These are phyloP conservation scores for Abscondita cerata DNA, from an alignment of 2,888 invertebrate genomes.

Conservation along the genomic window DNA sequence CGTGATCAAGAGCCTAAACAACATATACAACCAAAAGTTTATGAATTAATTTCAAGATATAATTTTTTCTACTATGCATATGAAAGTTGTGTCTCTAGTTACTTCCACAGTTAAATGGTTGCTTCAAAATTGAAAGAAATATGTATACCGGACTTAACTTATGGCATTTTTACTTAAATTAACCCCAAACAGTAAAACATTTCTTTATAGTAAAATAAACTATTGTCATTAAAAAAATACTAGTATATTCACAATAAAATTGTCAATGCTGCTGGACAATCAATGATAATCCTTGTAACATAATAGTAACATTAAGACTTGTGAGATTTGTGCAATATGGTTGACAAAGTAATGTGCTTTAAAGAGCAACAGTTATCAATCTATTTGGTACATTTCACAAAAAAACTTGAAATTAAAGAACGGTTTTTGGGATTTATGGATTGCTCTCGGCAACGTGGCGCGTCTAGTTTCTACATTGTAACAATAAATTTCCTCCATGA, in stretches of 20 bases:
- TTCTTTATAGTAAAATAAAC: conserved; percentile 2
- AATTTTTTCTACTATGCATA: no score
- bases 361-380: conserved; percentile 10
- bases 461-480: conserved; percentile 1
- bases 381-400: conserved; percentile 3
- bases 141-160: no score
- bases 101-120: no score
- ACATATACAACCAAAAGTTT: no score
- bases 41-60: no score
- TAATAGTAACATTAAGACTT: conserved; percentile 1
- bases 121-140: no score
- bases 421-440: conserved; percentile 10
- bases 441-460: conserved; percentile 6
- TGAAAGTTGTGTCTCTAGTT: no score
- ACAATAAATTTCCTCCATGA: not conserved
- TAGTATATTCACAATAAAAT: conserved; percentile 17
- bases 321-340: conserved; percentile 7
- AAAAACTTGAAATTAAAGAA: conserved; percentile 10
- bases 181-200: not conserved
- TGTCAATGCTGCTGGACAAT: not conserved
- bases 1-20: no score
- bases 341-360: conserved; percentile 10
- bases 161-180: not conserved
- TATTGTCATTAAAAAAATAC: no score
- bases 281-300: not conserved